Conservation (phyloP, 2,113 vertebrate species). For the Scatophagus argus region DNA sequence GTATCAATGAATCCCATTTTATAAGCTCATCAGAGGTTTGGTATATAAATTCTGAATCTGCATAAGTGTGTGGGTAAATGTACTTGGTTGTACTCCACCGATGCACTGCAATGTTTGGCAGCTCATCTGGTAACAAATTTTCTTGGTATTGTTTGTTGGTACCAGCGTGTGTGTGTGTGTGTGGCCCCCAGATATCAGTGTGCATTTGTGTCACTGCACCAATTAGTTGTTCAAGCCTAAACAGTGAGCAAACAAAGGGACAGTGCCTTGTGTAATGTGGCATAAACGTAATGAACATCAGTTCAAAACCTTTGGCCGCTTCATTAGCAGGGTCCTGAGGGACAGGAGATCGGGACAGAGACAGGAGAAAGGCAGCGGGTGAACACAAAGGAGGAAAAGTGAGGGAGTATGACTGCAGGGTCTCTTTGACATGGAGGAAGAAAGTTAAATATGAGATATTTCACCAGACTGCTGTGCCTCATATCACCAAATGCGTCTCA, state of each 20-base stretch:
- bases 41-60: too few relatives aligned
- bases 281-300: constrained; percentile 15
- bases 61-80: too few relatives aligned
- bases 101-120: neutral
- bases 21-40: too few relatives aligned
- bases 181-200: constrained; percentile 30
- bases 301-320: constrained; percentile 16
- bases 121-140: neutral
- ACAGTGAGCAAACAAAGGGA: constrained; percentile 30
- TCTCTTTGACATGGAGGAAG: neutral
- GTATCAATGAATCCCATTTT: too few relatives aligned
- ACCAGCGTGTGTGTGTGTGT: constrained; percentile 7
- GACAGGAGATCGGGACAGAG: too few relatives aligned
- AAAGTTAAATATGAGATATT: neutral
- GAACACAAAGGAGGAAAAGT: neutral
- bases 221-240: constrained; percentile 27
- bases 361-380: neutral
- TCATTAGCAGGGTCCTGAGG: constrained; percentile 2
- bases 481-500: too few relatives aligned
- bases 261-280: constrained; percentile 14
- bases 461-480: neutral
- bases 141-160: neutral
- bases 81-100: too few relatives aligned
- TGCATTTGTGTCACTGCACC: constrained; percentile 36
- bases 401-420: neutral